Percentiles rank a stretch among this genome's conserved stretches.
These are phyloP conservation scores for Poeciliopsis gracilis DNA, from an alignment of 2,797 vertebrate genomes.

Conservation along the genomic window DNA sequence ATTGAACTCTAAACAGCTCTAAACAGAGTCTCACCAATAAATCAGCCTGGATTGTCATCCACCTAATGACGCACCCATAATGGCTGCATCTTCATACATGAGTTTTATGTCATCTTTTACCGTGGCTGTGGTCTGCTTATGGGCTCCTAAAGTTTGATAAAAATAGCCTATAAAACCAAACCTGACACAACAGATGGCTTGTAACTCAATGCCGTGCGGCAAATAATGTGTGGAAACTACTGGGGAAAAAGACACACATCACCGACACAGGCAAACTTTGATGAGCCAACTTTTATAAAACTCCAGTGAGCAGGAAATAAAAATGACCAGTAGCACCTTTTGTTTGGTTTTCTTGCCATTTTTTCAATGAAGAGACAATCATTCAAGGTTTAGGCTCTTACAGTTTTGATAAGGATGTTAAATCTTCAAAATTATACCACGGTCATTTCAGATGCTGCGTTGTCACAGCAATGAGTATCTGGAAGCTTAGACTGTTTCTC, in stretches of 20 bases:
- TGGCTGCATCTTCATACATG: neutral
- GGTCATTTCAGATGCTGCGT: neutral
- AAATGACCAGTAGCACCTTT: neutral
- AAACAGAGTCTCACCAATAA: neutral
- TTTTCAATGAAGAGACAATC: neutral
- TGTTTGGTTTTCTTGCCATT: neutral
- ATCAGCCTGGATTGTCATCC: neutral
- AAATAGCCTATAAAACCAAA: conserved; percentile 13
- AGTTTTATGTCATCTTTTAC: conserved; percentile 4
- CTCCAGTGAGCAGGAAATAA: neutral
- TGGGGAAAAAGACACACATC: conserved; percentile 2
- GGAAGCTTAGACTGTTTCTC: neutral
- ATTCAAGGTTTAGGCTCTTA: neutral
- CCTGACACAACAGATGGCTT: conserved; percentile 24
- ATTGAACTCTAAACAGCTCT: neutral
- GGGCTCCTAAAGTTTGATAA: conserved; percentile 14
- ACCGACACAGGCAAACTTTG: neutral
- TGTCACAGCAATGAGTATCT: neutral
- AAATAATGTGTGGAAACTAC: conserved; percentile 1
- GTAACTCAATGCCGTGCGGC: conserved; percentile 8
- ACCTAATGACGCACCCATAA: neutral
- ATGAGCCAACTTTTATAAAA: neutral
- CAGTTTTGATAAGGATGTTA: neutral
- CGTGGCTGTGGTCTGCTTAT: conserved; percentile 10
- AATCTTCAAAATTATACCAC: neutral